phyloP scores from a whole-genome alignment of 2,797 vertebrate genomes.

The Orientallactaga sibirica region DNA sequence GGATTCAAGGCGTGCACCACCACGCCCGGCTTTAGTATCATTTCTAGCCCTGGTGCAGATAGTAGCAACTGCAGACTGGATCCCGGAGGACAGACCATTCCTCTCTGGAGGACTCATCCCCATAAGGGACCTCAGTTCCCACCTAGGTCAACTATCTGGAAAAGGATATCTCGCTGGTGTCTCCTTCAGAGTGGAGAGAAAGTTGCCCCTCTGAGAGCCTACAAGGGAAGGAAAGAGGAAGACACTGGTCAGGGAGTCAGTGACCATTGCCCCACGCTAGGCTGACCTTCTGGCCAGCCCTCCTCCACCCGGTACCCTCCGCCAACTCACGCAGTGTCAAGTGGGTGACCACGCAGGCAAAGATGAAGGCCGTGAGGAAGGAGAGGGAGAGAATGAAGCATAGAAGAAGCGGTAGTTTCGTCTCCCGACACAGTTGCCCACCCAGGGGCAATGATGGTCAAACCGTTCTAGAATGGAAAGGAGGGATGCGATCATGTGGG shows the following conservation, averaged over 20 bases:
- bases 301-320: accelerated
- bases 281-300: neutral
- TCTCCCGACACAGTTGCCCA: constrained; percentile 98
- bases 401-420: constrained; percentile 99
- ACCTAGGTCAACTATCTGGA: neutral
- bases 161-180: constrained; percentile 99
- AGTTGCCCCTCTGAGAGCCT: constrained; percentile 94
- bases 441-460: constrained; percentile 99
- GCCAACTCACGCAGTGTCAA: constrained; percentile 94
- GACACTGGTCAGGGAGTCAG: neutral
- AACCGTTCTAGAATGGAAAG: constrained; percentile 92
- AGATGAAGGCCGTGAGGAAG: constrained; percentile 98
- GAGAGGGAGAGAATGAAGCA: constrained; percentile 97
- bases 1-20: no score
- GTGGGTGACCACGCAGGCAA: constrained; percentile 97
- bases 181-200: constrained; percentile 92
- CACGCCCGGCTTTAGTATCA: no score
- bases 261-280: neutral
- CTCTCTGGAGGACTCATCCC: neutral
- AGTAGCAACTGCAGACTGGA: neutral
- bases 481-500: neutral
- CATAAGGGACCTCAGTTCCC: neutral
- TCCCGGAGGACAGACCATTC: neutral
- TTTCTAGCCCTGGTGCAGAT: neutral
- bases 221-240: constrained; percentile 71